These are phyloP conservation scores for Martes martes DNA, from an alignment of 2,113 vertebrate genomes.

Conservation along the genomic window DNA sequence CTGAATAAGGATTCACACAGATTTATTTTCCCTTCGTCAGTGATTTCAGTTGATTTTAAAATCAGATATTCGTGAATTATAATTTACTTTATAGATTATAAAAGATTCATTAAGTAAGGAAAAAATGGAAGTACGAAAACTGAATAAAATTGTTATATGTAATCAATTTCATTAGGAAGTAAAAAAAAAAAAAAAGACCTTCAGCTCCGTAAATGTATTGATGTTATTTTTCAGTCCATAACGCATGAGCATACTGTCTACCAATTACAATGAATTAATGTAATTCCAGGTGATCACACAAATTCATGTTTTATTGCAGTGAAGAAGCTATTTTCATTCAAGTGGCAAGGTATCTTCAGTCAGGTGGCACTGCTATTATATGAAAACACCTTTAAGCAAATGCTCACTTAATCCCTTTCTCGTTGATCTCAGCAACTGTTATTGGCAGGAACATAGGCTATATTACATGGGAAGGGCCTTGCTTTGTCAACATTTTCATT, in stretches of 20 bases:
- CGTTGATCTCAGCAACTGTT: conserved; percentile 59
- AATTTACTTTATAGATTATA: conserved; percentile 2
- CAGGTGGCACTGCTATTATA: background rate
- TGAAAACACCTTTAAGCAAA: conserved; percentile 45
- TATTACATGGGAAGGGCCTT: conserved; percentile 46
- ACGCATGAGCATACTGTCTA: background rate
- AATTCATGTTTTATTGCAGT: background rate
- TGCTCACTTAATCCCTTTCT: conserved; percentile 60
- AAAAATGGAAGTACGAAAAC: background rate
- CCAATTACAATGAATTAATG: background rate
- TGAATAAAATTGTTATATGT: background rate
- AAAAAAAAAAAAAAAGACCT: background rate
- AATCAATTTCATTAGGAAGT: background rate
- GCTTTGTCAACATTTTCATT: conserved; percentile 70
- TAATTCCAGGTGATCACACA: background rate
- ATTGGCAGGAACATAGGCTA: conserved; percentile 32
- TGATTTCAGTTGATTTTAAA: conserved; percentile 63
- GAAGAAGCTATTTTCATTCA: background rate
- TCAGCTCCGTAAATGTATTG: background rate
- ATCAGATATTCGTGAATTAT: background rate
- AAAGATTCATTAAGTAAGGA: conserved; percentile 25
- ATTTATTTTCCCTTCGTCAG: conserved; percentile 31
- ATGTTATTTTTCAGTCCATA: background rate
- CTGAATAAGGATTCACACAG: background rate
- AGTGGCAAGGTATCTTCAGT: background rate